Evolutionary conservation across 1,140 invertebrate species (phyloP).

Genomic region (Micrasema longulum): DNA sequence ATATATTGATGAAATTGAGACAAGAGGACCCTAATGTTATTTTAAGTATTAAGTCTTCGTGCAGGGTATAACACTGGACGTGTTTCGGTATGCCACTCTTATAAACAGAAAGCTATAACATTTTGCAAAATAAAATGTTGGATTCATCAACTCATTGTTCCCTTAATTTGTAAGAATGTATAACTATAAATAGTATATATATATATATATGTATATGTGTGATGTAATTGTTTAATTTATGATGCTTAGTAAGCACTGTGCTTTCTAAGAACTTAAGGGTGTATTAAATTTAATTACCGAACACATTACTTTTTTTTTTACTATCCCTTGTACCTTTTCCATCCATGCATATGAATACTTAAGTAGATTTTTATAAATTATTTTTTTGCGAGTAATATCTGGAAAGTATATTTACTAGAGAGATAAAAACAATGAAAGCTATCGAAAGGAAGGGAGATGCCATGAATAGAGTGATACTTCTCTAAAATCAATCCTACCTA

Average conservation of each 20-base stretch:
- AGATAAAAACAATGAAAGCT: too few relatives aligned
- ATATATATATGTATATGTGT: too few relatives aligned
- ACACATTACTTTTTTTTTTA: conserved; percentile 22
- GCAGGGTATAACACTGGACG: conserved; percentile 49
- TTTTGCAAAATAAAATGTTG: conserved; percentile 24
- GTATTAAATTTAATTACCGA: conserved; percentile 39
- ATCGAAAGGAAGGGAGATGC: too few relatives aligned
- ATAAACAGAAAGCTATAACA: conserved; percentile 22
- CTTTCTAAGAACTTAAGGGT: conserved; percentile 41
- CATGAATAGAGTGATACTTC: too few relatives aligned
- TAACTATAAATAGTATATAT: conserved; percentile 23
- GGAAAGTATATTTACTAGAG: too few relatives aligned
- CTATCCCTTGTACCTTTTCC: too few relatives aligned
- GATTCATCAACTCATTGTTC: conserved; percentile 25
- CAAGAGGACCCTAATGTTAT: conserved; percentile 25
- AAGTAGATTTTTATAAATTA: too few relatives aligned
- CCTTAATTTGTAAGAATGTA: conserved; percentile 20
- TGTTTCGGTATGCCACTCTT: conserved; percentile 44
- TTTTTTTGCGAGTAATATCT: too few relatives aligned
- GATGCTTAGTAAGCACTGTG: conserved; percentile 37
- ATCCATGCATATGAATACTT: too few relatives aligned
- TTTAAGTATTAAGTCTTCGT: conserved; percentile 54
- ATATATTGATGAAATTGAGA: too few relatives aligned
- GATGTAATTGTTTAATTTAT: conserved; percentile 43
- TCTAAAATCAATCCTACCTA: too few relatives aligned